Conservation (phyloP, 2,797 vertebrate species). For the Helicolenus hilgendorfi region DNA sequence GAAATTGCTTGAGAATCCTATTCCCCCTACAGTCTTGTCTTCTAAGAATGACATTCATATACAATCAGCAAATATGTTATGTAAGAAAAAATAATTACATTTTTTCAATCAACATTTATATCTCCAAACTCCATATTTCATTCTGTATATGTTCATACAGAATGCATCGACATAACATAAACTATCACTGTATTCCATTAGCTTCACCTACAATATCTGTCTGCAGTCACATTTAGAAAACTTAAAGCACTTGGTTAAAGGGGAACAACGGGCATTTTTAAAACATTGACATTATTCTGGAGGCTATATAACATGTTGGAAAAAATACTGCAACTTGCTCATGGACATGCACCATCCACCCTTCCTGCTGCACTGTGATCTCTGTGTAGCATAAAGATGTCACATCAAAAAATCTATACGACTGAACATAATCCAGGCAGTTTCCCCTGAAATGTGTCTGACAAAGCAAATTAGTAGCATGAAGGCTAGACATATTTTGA, state of each 20-base stretch:
- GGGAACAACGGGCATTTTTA: too few species aligned
- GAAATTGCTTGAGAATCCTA: not conserved
- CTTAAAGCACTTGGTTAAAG: not conserved
- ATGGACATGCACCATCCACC: not conserved
- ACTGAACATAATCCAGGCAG: not conserved
- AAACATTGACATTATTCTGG: too few species aligned
- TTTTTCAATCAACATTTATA: not conserved
- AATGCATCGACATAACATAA: not conserved
- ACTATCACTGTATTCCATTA: not conserved
- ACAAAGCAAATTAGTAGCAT: not conserved
- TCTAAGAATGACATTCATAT: not conserved
- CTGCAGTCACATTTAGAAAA: not conserved
- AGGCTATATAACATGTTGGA: too few species aligned
- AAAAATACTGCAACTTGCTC: too few species aligned
- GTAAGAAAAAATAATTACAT: not conserved
- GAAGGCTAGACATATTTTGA: not conserved
- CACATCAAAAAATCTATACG: not conserved
- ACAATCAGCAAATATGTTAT: not conserved
- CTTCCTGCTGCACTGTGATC: not conserved
- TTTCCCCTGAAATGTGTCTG: not conserved
- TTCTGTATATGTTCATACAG: not conserved
- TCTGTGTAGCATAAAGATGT: not conserved
- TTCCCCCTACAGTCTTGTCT: not conserved
- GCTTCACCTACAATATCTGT: not conserved
- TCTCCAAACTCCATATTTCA: not conserved